phyloP scores from a whole-genome alignment of 2,797 vertebrate species.

The Oreonectes daqikongensis region DNA sequence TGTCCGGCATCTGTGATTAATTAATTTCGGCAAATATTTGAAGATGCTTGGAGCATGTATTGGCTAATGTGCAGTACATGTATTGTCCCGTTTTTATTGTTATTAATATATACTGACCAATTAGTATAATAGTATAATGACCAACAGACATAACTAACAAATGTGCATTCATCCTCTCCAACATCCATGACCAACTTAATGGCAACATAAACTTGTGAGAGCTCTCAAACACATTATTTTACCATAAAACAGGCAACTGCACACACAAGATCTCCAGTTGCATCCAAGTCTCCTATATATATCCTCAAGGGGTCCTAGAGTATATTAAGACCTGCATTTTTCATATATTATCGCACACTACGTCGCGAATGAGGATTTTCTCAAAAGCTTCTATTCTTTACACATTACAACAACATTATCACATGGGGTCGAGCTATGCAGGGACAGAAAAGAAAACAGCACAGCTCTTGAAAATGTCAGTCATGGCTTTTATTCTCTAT shows the following conservation, averaged over 20 bases:
- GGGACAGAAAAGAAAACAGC: slow-evolving; percentile 43
- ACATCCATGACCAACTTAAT: not conserved
- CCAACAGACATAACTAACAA: no score
- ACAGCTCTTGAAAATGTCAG: slow-evolving; percentile 46
- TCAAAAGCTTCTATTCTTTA: slow-evolving; percentile 35
- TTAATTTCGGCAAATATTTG: slow-evolving; percentile 57
- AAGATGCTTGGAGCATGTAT: slow-evolving; percentile 22
- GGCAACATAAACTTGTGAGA: not conserved
- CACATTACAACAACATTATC: slow-evolving; percentile 34
- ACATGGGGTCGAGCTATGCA: slow-evolving; percentile 23
- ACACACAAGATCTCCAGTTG: not conserved
- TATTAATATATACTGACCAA: no score
- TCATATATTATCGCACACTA: slow-evolving; percentile 5
- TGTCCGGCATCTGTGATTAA: slow-evolving; percentile 54
- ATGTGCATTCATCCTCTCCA: not conserved
- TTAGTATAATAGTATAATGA: no score
- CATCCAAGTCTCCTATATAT: not conserved
- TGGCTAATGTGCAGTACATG: no score
- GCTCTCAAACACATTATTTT: not conserved
- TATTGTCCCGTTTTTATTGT: not conserved
- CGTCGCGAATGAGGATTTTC: slow-evolving; percentile 26
- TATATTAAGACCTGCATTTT: slow-evolving; percentile 24
- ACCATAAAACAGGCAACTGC: not conserved
- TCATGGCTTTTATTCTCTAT: slow-evolving; percentile 47
- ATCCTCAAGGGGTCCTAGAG: not conserved